Percentiles rank a stretch among this genome's conserved stretches.
Evolutionary conservation across 2,113 vertebrate species (phyloP).

Genomic region (Morone saxatilis): DNA sequence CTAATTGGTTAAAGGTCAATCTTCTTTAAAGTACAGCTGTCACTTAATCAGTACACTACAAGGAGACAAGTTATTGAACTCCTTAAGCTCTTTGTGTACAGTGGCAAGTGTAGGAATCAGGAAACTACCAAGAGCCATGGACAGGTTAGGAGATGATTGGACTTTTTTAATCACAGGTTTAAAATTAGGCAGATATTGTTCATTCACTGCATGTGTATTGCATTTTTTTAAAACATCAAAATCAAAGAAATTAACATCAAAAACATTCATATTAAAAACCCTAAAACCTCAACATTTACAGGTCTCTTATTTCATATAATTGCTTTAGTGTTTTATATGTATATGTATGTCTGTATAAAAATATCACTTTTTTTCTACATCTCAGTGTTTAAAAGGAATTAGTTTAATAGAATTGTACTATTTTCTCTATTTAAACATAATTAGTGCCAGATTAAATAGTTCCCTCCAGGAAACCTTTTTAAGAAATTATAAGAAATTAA

Average conservation of each 20-base stretch:
- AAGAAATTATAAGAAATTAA: neutral
- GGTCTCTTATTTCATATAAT: neutral
- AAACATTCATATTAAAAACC: neutral
- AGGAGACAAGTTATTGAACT: slow-evolving; percentile 13
- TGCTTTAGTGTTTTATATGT: neutral
- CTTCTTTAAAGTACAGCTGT: slow-evolving; percentile 15
- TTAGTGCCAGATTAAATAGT: neutral
- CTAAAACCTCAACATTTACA: neutral
- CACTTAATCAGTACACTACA: neutral
- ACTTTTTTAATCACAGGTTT: neutral
- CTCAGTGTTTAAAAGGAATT: neutral
- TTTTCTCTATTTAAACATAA: neutral
- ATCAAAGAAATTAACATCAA: neutral
- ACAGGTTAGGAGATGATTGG: neutral
- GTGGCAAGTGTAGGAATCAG: neutral
- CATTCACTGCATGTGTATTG: neutral
- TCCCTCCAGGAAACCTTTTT: too few species aligned
- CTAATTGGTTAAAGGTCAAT: slow-evolving; percentile 19
- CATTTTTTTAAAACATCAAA: neutral
- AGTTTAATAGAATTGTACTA: neutral
- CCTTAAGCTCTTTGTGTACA: slow-evolving; percentile 14
- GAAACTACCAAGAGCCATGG: neutral
- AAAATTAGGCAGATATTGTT: neutral
- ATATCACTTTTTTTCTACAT: neutral
- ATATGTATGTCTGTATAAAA: neutral